These are phyloP conservation scores for Malthinus seriepunctatus DNA, from an alignment of 2,888 invertebrate genomes.

Conservation along the genomic window DNA sequence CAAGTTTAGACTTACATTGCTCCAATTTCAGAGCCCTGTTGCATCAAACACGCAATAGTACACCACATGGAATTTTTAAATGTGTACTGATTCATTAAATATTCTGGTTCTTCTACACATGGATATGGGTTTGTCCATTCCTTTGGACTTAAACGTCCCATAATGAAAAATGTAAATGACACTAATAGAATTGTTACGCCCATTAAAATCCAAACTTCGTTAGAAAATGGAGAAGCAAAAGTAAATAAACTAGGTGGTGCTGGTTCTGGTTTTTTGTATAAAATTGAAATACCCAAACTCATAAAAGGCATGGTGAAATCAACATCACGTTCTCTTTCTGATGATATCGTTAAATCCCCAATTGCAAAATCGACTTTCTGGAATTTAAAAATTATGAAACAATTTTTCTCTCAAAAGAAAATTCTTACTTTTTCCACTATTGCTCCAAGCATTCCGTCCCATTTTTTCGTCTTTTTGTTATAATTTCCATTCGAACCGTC, in stretches of 20 bases:
- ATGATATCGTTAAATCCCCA: constrained; percentile 88
- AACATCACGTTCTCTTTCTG: constrained; percentile 82
- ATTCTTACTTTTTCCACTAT: constrained; percentile 51
- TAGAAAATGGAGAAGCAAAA: constrained; percentile 77
- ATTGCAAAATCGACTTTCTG: constrained; percentile 90
- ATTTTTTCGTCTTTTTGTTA: constrained; percentile 57
- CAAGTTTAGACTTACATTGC: constrained; percentile 63
- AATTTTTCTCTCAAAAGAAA: neutral
- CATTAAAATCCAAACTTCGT: constrained; percentile 73
- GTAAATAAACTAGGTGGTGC: constrained; percentile 71
- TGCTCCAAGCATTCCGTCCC: constrained; percentile 75
- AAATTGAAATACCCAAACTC: constrained; percentile 76
- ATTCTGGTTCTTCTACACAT: constrained; percentile 64
- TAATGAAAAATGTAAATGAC: constrained; percentile 64
- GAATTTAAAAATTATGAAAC: constrained; percentile 1
- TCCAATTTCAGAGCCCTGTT: constrained; percentile 67
- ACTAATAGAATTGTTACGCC: constrained; percentile 67
- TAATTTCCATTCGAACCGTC: constrained; percentile 48
- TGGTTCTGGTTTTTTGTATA: constrained; percentile 67
- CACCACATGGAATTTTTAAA: constrained; percentile 70
- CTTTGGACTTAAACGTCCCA: constrained; percentile 64
- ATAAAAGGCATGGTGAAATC: constrained; percentile 97
- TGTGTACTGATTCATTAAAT: constrained; percentile 65
- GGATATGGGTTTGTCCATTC: constrained; percentile 70
- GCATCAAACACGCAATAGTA: constrained; percentile 65